Evolutionary conservation across 1,140 invertebrate genomes (phyloP).

Genomic region (Bombus huntii): DNA sequence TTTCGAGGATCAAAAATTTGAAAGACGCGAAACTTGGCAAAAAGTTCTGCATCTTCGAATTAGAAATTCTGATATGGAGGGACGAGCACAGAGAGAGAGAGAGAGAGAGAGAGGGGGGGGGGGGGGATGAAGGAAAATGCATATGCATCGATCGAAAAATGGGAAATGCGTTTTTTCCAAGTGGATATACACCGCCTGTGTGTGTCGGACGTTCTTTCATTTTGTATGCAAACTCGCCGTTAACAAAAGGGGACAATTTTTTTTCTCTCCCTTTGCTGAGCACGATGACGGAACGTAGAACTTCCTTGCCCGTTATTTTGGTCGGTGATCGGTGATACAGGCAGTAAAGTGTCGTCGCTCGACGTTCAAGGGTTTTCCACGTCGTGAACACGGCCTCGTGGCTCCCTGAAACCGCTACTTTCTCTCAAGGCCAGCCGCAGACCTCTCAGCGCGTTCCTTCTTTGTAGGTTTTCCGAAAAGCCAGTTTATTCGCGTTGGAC

Average conservation of each 20-base stretch:
- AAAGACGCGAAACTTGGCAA: background rate
- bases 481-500: background rate
- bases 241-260: background rate
- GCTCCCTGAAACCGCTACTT: slow-evolving; percentile 8
- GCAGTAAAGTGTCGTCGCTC: background rate
- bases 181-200: background rate
- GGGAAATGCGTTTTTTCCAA: slow-evolving; percentile 12
- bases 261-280: background rate
- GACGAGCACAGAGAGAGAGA: background rate
- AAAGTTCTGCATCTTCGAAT: background rate
- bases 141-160: slow-evolving; percentile 28
- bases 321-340: background rate
- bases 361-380: slow-evolving; percentile 4
- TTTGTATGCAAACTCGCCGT: background rate
- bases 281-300: background rate
- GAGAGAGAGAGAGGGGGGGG: too few relatives aligned
- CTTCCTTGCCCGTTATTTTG: background rate
- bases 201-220: background rate
- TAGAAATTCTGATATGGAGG: slow-evolving; percentile 16
- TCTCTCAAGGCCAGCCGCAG: slow-evolving; percentile 9
- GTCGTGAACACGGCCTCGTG: background rate
- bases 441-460: background rate
- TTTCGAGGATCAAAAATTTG: background rate
- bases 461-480: slow-evolving; percentile 17
- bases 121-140: background rate